These are phyloP conservation scores for Actenoides hombroni DNA, from an alignment of 2,113 vertebrate genomes.

Conservation along the genomic window DNA sequence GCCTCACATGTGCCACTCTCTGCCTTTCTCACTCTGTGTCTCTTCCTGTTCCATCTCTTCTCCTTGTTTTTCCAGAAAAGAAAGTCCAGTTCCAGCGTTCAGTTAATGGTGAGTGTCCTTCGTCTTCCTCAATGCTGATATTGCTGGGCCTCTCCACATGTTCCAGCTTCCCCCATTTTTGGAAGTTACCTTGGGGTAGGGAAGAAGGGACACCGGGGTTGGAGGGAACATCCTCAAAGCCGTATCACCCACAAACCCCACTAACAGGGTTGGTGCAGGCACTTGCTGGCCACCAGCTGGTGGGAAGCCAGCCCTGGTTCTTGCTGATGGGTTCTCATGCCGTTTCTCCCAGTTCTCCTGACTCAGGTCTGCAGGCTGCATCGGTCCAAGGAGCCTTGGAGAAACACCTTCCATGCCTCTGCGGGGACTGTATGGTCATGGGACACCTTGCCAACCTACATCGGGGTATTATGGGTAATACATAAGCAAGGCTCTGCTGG, in stretches of 20 bases:
- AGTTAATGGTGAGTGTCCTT: conserved; percentile 92
- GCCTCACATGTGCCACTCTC: conserved; percentile 70
- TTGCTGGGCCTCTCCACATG: conserved; percentile 74
- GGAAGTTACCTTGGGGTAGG: conserved; percentile 73
- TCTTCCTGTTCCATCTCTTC: conserved; percentile 89
- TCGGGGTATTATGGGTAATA: conserved; percentile 67
- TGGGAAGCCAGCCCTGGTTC: conserved; percentile 58
- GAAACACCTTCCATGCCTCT: conserved; percentile 71
- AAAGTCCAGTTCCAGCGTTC: conserved; percentile 93
- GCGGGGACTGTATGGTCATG: conserved; percentile 71
- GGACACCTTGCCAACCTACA: conserved; percentile 68
- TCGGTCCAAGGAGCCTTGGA: conserved; percentile 71
- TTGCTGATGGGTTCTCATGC: conserved; percentile 72
- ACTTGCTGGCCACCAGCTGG: conserved; percentile 52
- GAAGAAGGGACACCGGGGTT: conserved; percentile 72
- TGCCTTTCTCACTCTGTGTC: conserved; percentile 81
- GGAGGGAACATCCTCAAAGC: conserved; percentile 73
- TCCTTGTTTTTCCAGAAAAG: conserved; percentile 94
- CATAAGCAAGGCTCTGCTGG: conserved; percentile 68
- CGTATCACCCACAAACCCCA: conserved; percentile 65
- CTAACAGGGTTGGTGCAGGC: conserved; percentile 66
- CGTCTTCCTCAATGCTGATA: conserved; percentile 79
- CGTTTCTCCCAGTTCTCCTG: conserved; percentile 70
- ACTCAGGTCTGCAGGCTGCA: conserved; percentile 71
- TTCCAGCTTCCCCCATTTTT: conserved; percentile 72